Evolutionary conservation across 2,113 vertebrate species (phyloP), one percentile per base, ranked within the genome.

Genomic region (Archilochus colubris): DNA sequence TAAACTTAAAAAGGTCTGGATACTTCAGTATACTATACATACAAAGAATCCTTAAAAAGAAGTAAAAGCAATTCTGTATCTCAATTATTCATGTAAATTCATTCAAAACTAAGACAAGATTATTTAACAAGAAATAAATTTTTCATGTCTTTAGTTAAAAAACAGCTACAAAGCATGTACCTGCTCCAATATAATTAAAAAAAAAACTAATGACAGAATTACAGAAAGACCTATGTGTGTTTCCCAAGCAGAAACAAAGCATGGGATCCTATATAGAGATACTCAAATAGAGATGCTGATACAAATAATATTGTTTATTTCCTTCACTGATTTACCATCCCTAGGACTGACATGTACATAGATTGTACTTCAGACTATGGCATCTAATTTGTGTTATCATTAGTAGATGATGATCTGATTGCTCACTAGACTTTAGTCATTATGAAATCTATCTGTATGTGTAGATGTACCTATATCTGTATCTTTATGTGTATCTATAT

Each of bases 1-100:
- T 51, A 4, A 82, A 77, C 40, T 74, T 76, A 78, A 80, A 95
- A 93, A 88, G 88, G 88, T 94, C 9, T 48, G 28, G 82, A 68
- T 53, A 50, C 27, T 67, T 92, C 72, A 61, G 21, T 16, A 31
- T 61, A 88, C 77, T 74, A 88, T 61, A n/a, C 46, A 58, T 80
- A 58, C 75, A 80, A 94, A 78, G 25, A 43, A 87, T 51, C 3
- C 16, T 89, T 73, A 8, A 38, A 86, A 62, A 67, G 3, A 46
- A 58, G 24, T 50, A 84, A 53, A 84, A 73, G 17, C 12, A 48
- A 62, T 86, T 81, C 19, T 73, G 13, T 31, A 16, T 77, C n/a
- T 64, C 76, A 94, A 86, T 79, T 27, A 48, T 61, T 61, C 3
- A 36, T n/a, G 20, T 24, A 30, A 10, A 53, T 12, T 20, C 27